Base-by-base conservation (phyloP, 1,140 invertebrate genomes). In the Caerostris extrusa region DNA sequence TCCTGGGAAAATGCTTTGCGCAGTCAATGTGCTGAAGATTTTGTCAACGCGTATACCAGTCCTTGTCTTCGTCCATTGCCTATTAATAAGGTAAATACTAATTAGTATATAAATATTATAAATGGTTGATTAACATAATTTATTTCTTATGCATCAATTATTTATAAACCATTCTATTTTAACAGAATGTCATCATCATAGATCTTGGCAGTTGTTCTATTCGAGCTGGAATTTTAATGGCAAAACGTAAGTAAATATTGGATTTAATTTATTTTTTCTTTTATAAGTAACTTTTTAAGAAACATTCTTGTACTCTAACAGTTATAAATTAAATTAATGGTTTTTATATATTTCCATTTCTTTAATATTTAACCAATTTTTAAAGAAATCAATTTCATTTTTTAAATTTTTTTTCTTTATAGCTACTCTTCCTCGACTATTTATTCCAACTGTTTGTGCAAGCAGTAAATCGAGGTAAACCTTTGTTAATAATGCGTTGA, bases 141-240 rank as follows among this genome's bases (percentile, higher is more conserved):
- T 92, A 83, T 81, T n/a, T 17, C 5, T 82, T n/a, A 7, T 85
- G 3, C 19, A 6, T 77, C 2, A 14, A 77, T n/a, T 34, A 34
- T 50, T 34, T 34, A 53, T 7, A 77, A 77, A 50, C 12, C 5
- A 50, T 53, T 64, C 34, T 88, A 7, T 88, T 88, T 77, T 85
- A 61, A 53, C 57, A 94, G 93, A 82, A 93, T 34, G 86, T 94
- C 19, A 93, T 97, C 7, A 95, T 97, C 55, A 96, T 97, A 92
- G 97, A 97, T 95, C 94, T 97, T 64, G 97, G 97, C 3, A 97
- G 97, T 50, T 96, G 96, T 95, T 97, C 96, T 17, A 96, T 97
- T 60, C 95, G 97, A 95, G 97, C 97, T 60, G 97, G 97, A 60
- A 95, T 97, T 82, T 95, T 97, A 7, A 94, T 92, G 94, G 71